These are phyloP conservation scores for Thermophis baileyi DNA, from an alignment of 2,113 vertebrate species.

Conservation along the genomic window DNA sequence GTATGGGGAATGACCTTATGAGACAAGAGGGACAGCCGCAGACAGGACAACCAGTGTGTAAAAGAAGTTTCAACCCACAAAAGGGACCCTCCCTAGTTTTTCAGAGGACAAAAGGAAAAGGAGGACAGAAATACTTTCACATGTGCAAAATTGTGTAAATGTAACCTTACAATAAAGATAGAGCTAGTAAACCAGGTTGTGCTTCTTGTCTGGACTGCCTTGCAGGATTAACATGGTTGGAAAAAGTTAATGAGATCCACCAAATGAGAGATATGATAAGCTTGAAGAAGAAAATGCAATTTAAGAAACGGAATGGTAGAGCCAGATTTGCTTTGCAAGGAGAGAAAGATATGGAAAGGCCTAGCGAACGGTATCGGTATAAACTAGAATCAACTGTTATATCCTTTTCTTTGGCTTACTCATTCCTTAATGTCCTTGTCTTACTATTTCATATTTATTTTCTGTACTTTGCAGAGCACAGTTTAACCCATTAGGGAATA, in stretches of 20 bases:
- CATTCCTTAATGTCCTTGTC: not conserved
- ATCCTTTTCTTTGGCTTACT: not conserved
- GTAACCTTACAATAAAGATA: not conserved
- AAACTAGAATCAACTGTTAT: not conserved
- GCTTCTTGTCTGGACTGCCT: not conserved
- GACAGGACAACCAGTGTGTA: not conserved
- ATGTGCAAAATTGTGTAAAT: not conserved
- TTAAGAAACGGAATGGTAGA: not conserved
- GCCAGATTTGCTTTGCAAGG: not conserved
- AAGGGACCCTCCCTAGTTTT: not conserved
- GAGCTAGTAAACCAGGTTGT: not conserved
- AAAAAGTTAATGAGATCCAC: not conserved
- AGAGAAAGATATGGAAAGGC: not conserved
- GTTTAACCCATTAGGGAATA: not conserved
- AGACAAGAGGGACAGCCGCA: not conserved
- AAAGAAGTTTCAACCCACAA: not conserved
- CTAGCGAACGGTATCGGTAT: not conserved
- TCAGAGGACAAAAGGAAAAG: not conserved
- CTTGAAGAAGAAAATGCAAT: not conserved
- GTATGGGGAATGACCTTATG: not conserved
- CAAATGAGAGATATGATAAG: not conserved
- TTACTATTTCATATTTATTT: not conserved
- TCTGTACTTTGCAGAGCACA: not conserved
- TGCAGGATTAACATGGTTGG: not conserved
- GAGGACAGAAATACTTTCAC: not conserved